These are phyloP conservation scores for Choloepus hoffmanni DNA, from an alignment of 2,113 vertebrate genomes.

Conservation along the genomic window DNA sequence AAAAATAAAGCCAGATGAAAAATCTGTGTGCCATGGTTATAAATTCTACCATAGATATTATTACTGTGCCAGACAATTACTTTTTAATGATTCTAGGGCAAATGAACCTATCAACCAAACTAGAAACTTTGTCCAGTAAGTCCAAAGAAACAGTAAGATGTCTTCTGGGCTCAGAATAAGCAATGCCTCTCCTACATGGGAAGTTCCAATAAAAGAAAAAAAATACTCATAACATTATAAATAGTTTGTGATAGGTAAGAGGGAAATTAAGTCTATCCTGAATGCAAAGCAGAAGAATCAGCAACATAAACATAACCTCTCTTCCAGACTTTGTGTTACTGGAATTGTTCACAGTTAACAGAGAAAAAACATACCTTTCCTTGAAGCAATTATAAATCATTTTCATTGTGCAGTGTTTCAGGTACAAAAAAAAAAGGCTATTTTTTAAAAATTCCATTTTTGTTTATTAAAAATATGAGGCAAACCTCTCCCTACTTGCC, in stretches of 20 bases:
- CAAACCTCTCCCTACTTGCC: not conserved
- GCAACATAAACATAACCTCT: not conserved
- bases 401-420: not conserved
- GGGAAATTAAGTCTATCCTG: not conserved
- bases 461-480: not conserved
- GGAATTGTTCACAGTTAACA: not conserved
- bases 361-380: not conserved
- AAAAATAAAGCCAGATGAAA: slow-evolving; percentile 19
- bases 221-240: not conserved
- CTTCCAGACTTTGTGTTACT: not conserved
- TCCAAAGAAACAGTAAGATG: not conserved
- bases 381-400: not conserved
- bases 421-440: not conserved
- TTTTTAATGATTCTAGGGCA: not conserved
- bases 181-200: not conserved
- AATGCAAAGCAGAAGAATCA: not conserved
- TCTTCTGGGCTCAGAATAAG: not conserved
- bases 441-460: not conserved
- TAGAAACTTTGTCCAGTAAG: not conserved
- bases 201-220: slow-evolving; percentile 1
- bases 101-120: not conserved
- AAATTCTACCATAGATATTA: not conserved
- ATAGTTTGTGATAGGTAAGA: not conserved
- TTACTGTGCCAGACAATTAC: not conserved
- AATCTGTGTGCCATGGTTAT: not conserved